Evolutionary conservation across 2,113 vertebrate genomes (phyloP).

Genomic region (Ammodytes dubius): DNA sequence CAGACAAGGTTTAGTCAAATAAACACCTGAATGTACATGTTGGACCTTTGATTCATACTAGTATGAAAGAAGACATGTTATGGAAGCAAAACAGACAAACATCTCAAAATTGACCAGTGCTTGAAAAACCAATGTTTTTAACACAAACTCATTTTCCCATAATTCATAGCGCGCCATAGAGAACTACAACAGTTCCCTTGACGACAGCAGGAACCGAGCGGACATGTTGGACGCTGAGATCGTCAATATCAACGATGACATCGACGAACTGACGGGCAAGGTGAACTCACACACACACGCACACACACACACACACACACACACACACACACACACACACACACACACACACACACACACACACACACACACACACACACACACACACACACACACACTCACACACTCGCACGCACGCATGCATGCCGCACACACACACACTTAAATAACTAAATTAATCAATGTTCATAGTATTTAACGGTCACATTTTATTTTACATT

Average conservation of each 20-base stretch:
- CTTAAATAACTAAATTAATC: too few relatives aligned
- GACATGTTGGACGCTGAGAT: slow-evolving; percentile 87
- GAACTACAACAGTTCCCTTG: slow-evolving; percentile 82
- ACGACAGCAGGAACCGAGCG: slow-evolving; percentile 71
- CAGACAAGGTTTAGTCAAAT: too few relatives aligned
- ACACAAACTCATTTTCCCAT: slow-evolving; percentile 58
- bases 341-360: background rate
- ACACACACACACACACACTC: too few relatives aligned
- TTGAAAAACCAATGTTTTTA: background rate
- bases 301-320: background rate
- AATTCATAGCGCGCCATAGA: slow-evolving; percentile 76
- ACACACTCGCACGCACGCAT: too few relatives aligned
- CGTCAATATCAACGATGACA: slow-evolving; percentile 79
- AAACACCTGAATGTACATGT: too few relatives aligned
- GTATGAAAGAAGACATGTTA: too few relatives aligned
- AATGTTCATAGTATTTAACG: too few relatives aligned
- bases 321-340: background rate
- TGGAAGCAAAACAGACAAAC: background rate
- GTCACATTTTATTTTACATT: too few relatives aligned
- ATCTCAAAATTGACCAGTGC: background rate
- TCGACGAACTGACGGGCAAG: slow-evolving; percentile 84
- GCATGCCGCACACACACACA: too few relatives aligned
- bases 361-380: background rate
- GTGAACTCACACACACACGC: slow-evolving; percentile 62
- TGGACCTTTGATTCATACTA: too few relatives aligned